Conservation (phyloP, 2,888 invertebrate species). For the Chymomyza fuscimana region DNA sequence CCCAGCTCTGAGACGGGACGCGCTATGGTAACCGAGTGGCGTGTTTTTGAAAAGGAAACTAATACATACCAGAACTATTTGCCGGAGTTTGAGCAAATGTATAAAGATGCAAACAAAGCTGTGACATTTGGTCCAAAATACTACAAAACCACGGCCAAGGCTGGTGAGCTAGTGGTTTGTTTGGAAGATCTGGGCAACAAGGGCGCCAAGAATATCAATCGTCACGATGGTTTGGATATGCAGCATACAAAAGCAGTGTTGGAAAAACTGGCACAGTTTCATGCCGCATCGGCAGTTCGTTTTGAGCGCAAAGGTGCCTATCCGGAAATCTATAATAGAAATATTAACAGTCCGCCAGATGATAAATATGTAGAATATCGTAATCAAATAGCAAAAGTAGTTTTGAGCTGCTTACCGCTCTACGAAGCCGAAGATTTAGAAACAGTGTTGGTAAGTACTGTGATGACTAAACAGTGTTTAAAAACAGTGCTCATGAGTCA, state of each 20-base stretch:
- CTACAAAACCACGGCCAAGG: conserved; percentile 33
- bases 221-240: conserved; percentile 75
- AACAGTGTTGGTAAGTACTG: conserved; percentile 56
- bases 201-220: conserved; percentile 58
- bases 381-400: conserved; percentile 35
- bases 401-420: conserved; percentile 39
- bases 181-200: conserved; percentile 71
- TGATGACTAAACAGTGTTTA: too few relatives aligned
- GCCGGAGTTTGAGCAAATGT: conserved; percentile 72
- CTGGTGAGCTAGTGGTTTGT: conserved; percentile 54
- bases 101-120: conserved; percentile 40
- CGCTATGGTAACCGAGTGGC: conserved; percentile 53
- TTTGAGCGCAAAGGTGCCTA: conserved; percentile 72
- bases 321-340: conserved; percentile 57
- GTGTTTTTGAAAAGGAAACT: conserved; percentile 74
- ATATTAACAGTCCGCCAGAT: conserved; percentile 44
- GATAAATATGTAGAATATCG: conserved; percentile 54
- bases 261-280: conserved; percentile 79
- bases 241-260: conserved; percentile 77
- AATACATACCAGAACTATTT: conserved; percentile 65
- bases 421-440: conserved; percentile 49
- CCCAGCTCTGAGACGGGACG: conserved; percentile 48
- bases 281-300: conserved; percentile 80
- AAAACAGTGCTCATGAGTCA: too few relatives aligned
- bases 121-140: conserved; percentile 65